phyloP scores from a whole-genome alignment of 2,888 invertebrate genomes.

The Rambutsinella grinnellia region DNA sequence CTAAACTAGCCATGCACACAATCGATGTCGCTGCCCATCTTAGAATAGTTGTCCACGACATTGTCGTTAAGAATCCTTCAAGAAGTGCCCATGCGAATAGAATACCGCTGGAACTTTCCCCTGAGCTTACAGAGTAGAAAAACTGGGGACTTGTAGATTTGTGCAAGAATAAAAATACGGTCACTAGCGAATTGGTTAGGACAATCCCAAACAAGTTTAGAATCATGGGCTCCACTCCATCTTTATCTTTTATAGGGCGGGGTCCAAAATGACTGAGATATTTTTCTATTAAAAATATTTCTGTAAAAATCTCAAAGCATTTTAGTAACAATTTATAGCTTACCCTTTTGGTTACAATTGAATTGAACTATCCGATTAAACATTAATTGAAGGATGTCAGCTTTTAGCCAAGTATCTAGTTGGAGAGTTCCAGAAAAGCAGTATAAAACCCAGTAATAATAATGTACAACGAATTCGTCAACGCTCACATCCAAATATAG shows the following conservation, averaged over 20 bases:
- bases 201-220: conserved; percentile 12
- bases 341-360: conserved; percentile 5
- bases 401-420: conserved; percentile 13
- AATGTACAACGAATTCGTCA: conserved; percentile 20
- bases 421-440: conserved; percentile 8
- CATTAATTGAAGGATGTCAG: conserved; percentile 10
- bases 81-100: conserved; percentile 5
- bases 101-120: not conserved
- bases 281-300: conserved; percentile 1
- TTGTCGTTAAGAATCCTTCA: conserved; percentile 19
- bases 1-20: conserved; percentile 7
- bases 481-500: conserved; percentile 2
- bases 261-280: conserved; percentile 13
- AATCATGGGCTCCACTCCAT: conserved; percentile 18
- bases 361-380: conserved; percentile 15
- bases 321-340: not conserved
- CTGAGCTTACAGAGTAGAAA: conserved; percentile 9
- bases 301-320: not conserved
- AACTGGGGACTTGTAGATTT: conserved; percentile 23
- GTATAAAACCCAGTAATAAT: conserved; percentile 18
- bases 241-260: conserved; percentile 7
- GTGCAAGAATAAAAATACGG: conserved; percentile 13
- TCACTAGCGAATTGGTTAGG: conserved; percentile 15
- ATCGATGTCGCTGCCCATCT: conserved; percentile 5
- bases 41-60: conserved; percentile 24